A percentile compares a stretch with the other conserved stretches of the same genome.
phyloP scores from a whole-genome alignment of 2,888 invertebrate species.

The Myopa tessellatipennis region DNA sequence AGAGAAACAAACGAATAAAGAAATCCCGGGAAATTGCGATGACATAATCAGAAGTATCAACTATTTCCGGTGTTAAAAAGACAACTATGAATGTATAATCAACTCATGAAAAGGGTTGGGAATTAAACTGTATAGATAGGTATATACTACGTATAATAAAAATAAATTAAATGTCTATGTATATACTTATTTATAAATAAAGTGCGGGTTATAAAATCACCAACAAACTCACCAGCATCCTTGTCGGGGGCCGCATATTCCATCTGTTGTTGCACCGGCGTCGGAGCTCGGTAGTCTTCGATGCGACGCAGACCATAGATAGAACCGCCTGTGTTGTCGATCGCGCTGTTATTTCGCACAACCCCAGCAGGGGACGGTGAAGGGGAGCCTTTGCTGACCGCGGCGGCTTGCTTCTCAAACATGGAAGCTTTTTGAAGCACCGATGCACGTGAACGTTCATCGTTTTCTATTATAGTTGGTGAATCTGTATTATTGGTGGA shows the following conservation, averaged over 20 bases:
- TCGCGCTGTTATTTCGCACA: conserved; percentile 25
- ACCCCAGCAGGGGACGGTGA: conserved; percentile 33
- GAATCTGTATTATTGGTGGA: conserved; percentile 49
- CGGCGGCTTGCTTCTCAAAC: conserved; percentile 67
- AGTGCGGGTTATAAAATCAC: neutral
- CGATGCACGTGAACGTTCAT: conserved; percentile 66
- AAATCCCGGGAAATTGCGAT: too few relatives aligned
- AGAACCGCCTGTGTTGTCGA: conserved; percentile 34
- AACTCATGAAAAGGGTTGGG: too few relatives aligned
- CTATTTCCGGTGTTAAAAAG: too few relatives aligned
- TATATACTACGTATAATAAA: neutral
- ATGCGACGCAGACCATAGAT: conserved; percentile 47
- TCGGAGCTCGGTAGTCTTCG: conserved; percentile 40
- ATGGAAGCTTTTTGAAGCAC: conserved; percentile 68
- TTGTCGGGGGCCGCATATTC: conserved; percentile 22
- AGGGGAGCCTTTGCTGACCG: conserved; percentile 52
- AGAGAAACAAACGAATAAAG: too few relatives aligned
- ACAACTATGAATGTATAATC: neutral
- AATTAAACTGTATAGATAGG: neutral
- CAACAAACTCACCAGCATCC: conserved; percentile 61
- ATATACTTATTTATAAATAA: neutral
- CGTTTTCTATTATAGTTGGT: conserved; percentile 57
- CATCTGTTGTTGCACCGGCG: conserved; percentile 39
- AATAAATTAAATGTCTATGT: neutral
- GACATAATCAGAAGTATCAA: too few relatives aligned